Evolutionary conservation across 2,797 vertebrate genomes (phyloP).

Genomic region (Lerista edwardsae): DNA sequence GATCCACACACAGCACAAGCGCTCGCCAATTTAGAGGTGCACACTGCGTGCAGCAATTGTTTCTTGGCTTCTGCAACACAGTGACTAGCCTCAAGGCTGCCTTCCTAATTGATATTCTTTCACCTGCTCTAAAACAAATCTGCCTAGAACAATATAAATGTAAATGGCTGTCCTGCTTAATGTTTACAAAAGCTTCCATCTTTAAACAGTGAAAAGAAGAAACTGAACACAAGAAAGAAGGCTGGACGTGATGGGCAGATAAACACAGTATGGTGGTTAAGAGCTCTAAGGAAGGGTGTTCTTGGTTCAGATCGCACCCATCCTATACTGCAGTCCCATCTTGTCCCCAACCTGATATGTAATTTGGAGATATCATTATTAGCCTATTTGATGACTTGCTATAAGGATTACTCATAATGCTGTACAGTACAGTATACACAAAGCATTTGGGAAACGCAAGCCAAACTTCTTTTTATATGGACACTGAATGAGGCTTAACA

Average conservation of each 20-base stretch:
- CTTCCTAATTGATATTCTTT: slow-evolving; percentile 20
- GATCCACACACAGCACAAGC: slow-evolving; percentile 14
- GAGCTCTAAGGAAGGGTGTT: neutral
- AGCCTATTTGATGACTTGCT: neutral
- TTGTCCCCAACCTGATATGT: neutral
- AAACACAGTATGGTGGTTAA: neutral
- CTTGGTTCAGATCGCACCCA: neutral
- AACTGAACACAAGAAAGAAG: neutral
- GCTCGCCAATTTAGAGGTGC: slow-evolving; percentile 1
- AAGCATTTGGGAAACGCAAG: neutral
- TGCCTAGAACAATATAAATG: slow-evolving; percentile 12
- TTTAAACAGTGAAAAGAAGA: slow-evolving; percentile 28
- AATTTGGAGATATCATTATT: neutral
- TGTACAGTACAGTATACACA: neutral
- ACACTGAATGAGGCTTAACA: neutral
- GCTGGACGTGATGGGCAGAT: neutral
- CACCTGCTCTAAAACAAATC: slow-evolving; percentile 16
- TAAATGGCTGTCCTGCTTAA: slow-evolving; percentile 27
- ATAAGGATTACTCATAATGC: neutral
- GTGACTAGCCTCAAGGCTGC: slow-evolving; percentile 28
- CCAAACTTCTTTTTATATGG: neutral
- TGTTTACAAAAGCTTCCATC: slow-evolving; percentile 30
- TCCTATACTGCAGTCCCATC: neutral
- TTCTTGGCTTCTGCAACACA: slow-evolving; percentile 31
- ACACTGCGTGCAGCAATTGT: slow-evolving; percentile 11